Evolutionary conservation across 2,797 vertebrate genomes (phyloP).

Genomic region (Botia kubotai): DNA sequence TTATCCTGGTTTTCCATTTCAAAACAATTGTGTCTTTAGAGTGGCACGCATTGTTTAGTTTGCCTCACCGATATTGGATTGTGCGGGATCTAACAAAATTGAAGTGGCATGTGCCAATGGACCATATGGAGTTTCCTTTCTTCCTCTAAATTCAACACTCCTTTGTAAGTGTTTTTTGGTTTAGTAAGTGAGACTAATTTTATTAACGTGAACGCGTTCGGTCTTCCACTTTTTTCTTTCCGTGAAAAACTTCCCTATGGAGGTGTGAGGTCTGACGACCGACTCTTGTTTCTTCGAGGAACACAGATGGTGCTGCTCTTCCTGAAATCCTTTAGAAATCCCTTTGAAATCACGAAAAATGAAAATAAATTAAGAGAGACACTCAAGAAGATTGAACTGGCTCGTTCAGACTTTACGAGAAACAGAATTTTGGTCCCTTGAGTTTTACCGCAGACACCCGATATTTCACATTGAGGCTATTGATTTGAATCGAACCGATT

Average conservation of each 20-base stretch:
- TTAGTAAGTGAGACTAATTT: constrained; percentile 71
- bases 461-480: background rate
- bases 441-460: constrained; percentile 15
- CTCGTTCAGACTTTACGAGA: constrained; percentile 36
- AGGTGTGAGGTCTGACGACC: constrained; percentile 15
- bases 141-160: constrained; percentile 58
- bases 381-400: constrained; percentile 58
- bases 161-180: constrained; percentile 69
- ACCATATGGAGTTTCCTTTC: constrained; percentile 56
- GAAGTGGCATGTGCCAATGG: constrained; percentile 42
- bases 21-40: constrained; percentile 10
- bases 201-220: constrained; percentile 53
- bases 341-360: constrained; percentile 68
- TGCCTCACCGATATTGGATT: constrained; percentile 22
- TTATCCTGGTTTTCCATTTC: background rate
- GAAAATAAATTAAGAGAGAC: constrained; percentile 60
- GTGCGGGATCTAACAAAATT: constrained; percentile 30
- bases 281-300: constrained; percentile 25
- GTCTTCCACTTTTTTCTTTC: constrained; percentile 35
- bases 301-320: constrained; percentile 68
- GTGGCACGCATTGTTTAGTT: background rate
- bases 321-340: constrained; percentile 47
- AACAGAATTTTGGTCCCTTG: background rate
- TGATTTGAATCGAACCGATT: constrained; percentile 7
- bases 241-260: constrained; percentile 24